Base-by-base conservation (phyloP, 2,888 invertebrate species). In the Tipula helvola region DNA sequence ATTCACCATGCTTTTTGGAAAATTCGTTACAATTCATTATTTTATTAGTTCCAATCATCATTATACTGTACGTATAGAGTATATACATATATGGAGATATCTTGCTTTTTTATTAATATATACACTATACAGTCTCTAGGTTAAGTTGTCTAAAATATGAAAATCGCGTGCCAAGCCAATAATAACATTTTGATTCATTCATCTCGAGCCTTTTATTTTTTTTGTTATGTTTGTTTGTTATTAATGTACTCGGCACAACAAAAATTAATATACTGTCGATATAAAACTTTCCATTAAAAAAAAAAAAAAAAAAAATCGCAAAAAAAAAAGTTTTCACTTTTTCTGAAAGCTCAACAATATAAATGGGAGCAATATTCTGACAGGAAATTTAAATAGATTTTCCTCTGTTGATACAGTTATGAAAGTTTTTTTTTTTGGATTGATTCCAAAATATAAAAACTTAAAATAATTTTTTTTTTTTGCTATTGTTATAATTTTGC, bases 301-400 rank as follows among this genome's bases (percentile, higher is more conserved):
- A n/a, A n/a, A n/a, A n/a, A 8, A 52, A 12, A 52, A 52, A 52
- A 52, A 18, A 18, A 16, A 16, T n/a, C n/a, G n/a, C 18, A 52
- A 12, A 52, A 52, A 52, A 52, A 18, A 18, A 16, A 16, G 16
- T 57, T 57, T 57, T 57, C 52, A 57, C 52, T 71, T 71, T 10
- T 71, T 28, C 28, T 28, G 28, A 71, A 71, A 71, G 71, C 71
- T 71, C 28, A 71, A 28, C 18, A 71, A 28, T 5, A 16, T 10
- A 28, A 28, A 28, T 28, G 71, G 28, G 28, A 28, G 71, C 18
- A 39, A 71, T 28, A 10, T 71, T 71, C 28, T 71, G 71, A 71
- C 71, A 71, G 71, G 71, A 71, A 71, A 71, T 71, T 71, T 71
- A 71, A 71, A 71, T 71, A 71, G 71, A 71, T 71, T 71, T 71